Percentiles rank a stretch among this genome's conserved stretches.
phyloP scores from a whole-genome alignment of 2,113 vertebrate species.

The Myotis davidii region DNA sequence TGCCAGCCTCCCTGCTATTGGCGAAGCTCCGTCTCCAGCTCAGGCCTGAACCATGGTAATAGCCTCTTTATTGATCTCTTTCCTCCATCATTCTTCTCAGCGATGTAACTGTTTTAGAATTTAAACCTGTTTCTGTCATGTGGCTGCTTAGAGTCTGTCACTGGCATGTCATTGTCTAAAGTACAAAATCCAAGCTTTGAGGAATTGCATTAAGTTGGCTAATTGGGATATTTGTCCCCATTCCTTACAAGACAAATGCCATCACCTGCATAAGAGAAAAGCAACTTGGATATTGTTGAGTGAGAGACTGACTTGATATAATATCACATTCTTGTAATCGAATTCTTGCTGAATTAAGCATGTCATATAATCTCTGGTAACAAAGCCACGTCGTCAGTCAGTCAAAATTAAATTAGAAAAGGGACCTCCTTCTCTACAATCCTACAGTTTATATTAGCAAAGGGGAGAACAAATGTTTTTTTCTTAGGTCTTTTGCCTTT shows the following conservation, averaged over 20 bases:
- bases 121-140: neutral
- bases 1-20: fast-evolving
- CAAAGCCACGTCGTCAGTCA: neutral
- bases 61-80: neutral
- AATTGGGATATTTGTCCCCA: neutral
- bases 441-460: neutral
- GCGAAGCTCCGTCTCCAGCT: fast-evolving
- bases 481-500: neutral
- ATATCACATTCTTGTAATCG: neutral
- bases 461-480: neutral
- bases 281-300: neutral
- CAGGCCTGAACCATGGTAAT: neutral
- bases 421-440: neutral
- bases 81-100: neutral
- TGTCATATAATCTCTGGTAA: neutral
- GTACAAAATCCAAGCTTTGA: neutral
- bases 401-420: neutral
- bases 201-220: neutral
- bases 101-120: neutral
- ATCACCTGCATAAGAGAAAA: neutral
- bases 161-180: neutral
- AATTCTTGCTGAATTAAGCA: neutral
- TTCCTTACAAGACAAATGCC: neutral
- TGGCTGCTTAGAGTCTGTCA: neutral
- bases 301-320: neutral